Evolutionary conservation across 2,888 invertebrate genomes (phyloP).

Genomic region (Eristalinus sepulchralis): DNA sequence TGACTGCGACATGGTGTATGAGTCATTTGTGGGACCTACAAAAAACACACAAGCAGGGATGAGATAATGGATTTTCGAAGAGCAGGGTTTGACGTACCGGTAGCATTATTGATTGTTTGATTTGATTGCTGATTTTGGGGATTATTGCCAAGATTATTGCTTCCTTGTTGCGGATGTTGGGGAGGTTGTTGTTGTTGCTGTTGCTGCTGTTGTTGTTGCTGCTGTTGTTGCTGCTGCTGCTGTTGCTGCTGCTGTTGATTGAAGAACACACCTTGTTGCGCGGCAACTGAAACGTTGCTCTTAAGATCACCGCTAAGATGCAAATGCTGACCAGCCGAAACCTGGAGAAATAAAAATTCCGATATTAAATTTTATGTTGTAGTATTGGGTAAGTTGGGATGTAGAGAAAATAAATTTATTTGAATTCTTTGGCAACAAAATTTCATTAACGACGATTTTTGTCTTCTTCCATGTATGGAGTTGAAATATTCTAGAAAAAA

Average conservation of each 20-base stretch:
- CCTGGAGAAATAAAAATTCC: conserved; percentile 81
- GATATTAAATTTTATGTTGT: neutral
- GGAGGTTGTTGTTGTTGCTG: conserved; percentile 74
- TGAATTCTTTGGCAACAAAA: no score
- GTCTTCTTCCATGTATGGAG: no score
- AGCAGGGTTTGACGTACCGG: no score
- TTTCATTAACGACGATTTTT: no score
- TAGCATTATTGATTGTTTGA: conserved; percentile 79
- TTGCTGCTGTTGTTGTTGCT: conserved; percentile 74
- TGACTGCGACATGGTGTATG: conserved; percentile 90
- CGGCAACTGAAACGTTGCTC: conserved; percentile 89
- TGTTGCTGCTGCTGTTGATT: conserved; percentile 80
- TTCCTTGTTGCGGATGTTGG: conserved; percentile 75
- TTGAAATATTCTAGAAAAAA: no score
- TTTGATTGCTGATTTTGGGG: conserved; percentile 76
- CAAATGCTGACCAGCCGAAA: conserved; percentile 93
- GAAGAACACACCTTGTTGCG: conserved; percentile 92
- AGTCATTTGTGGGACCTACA: conserved; percentile 79
- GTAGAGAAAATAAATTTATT: no score
- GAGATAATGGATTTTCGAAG: neutral
- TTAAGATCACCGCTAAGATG: conserved; percentile 88
- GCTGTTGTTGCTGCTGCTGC: conserved; percentile 80
- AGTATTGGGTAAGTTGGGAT: neutral
- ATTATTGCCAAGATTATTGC: conserved; percentile 78
- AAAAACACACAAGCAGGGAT: neutral